These are phyloP conservation scores for Drosophila meridiana DNA, from an alignment of 2,888 invertebrate genomes.

Conservation along the genomic window DNA sequence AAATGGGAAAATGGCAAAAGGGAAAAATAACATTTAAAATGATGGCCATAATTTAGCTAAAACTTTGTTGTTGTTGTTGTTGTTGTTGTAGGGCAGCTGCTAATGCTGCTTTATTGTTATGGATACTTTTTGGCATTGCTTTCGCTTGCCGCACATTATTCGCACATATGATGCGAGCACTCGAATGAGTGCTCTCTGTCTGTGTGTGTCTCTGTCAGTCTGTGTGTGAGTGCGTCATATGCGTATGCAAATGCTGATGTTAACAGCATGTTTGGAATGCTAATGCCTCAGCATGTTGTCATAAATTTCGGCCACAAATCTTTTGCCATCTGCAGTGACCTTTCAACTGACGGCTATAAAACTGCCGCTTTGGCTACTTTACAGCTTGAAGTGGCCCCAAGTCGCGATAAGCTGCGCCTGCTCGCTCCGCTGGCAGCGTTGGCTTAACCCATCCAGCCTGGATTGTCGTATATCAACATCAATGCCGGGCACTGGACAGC, in stretches of 20 bases:
- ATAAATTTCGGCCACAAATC: constrained; percentile 67
- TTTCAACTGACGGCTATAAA: constrained; percentile 73
- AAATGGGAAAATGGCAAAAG: constrained; percentile 8
- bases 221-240: constrained; percentile 37
- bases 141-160: constrained; percentile 43
- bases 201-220: constrained; percentile 10
- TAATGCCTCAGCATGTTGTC: constrained; percentile 61
- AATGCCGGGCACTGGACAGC: constrained; percentile 53
- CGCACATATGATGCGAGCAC: constrained; percentile 56
- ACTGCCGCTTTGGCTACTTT: constrained; percentile 68
- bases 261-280: constrained; percentile 74
- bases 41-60: constrained; percentile 75
- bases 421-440: constrained; percentile 17
- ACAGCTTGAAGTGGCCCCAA: constrained; percentile 54
- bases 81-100: constrained; percentile 58
- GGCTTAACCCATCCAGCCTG: constrained; percentile 63
- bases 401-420: constrained; percentile 57
- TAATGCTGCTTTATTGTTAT: constrained; percentile 76
- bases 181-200: constrained; percentile 32
- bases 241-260: constrained; percentile 75
- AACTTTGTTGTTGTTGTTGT: constrained; percentile 39
- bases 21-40: constrained; percentile 64
- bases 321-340: constrained; percentile 72
- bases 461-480: constrained; percentile 59
- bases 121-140: constrained; percentile 51